phyloP scores from a whole-genome alignment of 2,797 vertebrate genomes.

The Spizella passerina region DNA sequence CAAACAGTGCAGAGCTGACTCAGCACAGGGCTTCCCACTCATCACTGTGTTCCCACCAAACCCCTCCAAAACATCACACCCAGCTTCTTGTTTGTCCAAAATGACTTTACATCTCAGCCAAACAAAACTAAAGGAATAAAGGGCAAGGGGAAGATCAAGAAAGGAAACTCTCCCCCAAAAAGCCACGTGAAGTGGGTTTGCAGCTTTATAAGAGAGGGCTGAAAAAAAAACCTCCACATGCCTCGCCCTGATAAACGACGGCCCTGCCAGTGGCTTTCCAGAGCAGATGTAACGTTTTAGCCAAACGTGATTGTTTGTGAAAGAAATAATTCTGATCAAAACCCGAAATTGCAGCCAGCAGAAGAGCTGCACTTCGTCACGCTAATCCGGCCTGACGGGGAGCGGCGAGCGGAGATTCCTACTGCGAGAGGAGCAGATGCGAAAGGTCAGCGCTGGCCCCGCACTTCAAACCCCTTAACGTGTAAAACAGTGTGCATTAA shows the following conservation, averaged over 20 bases:
- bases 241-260: slow-evolving; percentile 73
- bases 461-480: slow-evolving; percentile 87
- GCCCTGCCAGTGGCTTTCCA: slow-evolving; percentile 85
- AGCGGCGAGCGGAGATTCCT: slow-evolving; percentile 88
- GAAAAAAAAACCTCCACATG: slow-evolving; percentile 59
- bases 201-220: slow-evolving; percentile 75
- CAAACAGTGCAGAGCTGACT: not conserved
- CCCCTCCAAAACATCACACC: not conserved
- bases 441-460: slow-evolving; percentile 81
- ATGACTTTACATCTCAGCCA: not conserved
- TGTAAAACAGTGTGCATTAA: slow-evolving; percentile 91
- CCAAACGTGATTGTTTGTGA: slow-evolving; percentile 98
- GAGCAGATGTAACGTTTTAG: slow-evolving; percentile 96
- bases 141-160: not conserved
- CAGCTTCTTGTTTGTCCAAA: not conserved
- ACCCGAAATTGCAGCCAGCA: slow-evolving; percentile 88
- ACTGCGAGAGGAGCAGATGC: slow-evolving; percentile 85
- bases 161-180: not conserved
- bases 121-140: slow-evolving; percentile 22
- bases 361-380: slow-evolving; percentile 86
- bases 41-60: not conserved
- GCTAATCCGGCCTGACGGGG: slow-evolving; percentile 89
- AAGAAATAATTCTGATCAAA: slow-evolving; percentile 98
- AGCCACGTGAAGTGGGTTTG: slow-evolving; percentile 54
- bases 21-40: not conserved